Base-by-base conservation (phyloP, 2,113 vertebrate species). In the Dolichallabes microphthalmus region DNA sequence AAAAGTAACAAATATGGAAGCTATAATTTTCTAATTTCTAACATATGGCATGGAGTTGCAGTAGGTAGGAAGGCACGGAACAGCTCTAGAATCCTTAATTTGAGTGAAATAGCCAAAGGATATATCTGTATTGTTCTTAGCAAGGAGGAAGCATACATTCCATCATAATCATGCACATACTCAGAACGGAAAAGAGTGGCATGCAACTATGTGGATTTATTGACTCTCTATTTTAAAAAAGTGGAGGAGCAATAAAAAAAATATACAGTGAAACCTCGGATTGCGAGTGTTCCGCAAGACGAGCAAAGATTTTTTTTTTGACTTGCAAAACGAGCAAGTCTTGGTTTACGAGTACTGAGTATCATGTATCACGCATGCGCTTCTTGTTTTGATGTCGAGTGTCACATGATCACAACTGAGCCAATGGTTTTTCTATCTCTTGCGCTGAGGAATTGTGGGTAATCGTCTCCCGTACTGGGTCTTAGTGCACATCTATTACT, bases 181-280 rank as follows among this genome's bases (percentile, higher is more conserved):
- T 12, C 55, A 20, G 80, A 27, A 25, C 2, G 66, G 39, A 61
- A 50, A 25, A 63, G 61, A 84, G 58, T 27, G 9, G 7, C 39
- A 35, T 50, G 14, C 19, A 35, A 20, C 53, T 60, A 58, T 66
- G 19, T 64, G 8, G 13, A 45, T 50, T 52, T 76, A 63, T 30
- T 75, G 57, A 76, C 73, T 50, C 71, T 63, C 7, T 64, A 3
- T 76, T 84, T 76, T 58, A 84, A 71, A 53, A 19, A 84, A 76
- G 7, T 35, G 82, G 60, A 66, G 82, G 82, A 84, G 82, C n/a
- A 83, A 64, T 55, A 13, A 64, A 76, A 2, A 27, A 25, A 13
- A n/a, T n/a, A n/a, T n/a, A n/a, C n/a, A n/a, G n/a, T n/a, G n/a
- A n/a, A n/a, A n/a, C n/a, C n/a, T n/a, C n/a, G n/a, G n/a, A n/a